phyloP scores from a whole-genome alignment of 2,888 invertebrate species.

The Alsophila aescularia region DNA sequence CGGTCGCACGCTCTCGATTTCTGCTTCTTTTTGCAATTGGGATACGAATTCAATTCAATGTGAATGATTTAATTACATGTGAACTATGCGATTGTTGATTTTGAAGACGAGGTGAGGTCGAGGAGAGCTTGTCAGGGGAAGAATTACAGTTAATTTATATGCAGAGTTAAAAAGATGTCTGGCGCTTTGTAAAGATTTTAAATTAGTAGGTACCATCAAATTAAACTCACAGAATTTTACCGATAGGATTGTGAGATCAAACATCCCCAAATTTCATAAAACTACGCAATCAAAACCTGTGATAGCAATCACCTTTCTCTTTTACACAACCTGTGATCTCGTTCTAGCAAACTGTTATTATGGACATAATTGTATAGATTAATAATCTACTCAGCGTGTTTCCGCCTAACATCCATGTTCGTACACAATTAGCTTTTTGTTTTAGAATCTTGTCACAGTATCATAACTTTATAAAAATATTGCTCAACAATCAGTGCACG shows the following conservation, averaged over 20 bases:
- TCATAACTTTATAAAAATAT: no score
- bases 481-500: no score
- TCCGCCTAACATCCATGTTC: conserved; percentile 27
- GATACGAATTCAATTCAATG: conserved; percentile 43
- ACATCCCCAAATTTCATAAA: conserved; percentile 37
- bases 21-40: conserved; percentile 48
- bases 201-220: no score
- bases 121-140: no score
- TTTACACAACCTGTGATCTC: conserved; percentile 37
- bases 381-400: conserved; percentile 15
- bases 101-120: conserved; percentile 4
- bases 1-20: conserved; percentile 64
- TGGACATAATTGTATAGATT: conserved; percentile 37
- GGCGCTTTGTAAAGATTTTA: no score
- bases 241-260: conserved; percentile 16
- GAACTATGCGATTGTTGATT: conserved; percentile 11
- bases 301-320: conserved; percentile 55
- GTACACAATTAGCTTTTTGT: neutral
- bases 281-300: conserved; percentile 37
- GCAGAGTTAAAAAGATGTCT: no score
- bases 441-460: neutral
- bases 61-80: conserved; percentile 20
- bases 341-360: conserved; percentile 41
- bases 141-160: no score
- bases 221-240: no score